Conservation (phyloP, 92 coral and sea anemone species). For the Porites cylindrica region DNA sequence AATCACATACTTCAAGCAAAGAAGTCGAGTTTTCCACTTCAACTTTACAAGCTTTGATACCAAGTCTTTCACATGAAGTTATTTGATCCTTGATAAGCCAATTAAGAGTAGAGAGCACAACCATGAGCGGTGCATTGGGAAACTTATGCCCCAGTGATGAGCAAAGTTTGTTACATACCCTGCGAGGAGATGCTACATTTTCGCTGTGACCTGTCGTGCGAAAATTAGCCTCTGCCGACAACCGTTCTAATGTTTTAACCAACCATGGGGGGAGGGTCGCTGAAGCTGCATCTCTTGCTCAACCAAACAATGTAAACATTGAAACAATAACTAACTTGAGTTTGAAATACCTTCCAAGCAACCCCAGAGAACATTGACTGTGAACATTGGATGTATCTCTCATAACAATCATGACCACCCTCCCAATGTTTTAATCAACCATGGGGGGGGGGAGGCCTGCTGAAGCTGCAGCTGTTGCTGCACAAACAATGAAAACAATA, state of each 20-base stretch:
- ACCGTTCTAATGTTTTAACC: not conserved
- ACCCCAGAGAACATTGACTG: no score
- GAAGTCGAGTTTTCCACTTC: not conserved
- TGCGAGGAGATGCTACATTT: no score
- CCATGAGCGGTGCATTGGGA: not conserved
- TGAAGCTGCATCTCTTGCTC: not conserved
- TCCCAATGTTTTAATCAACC: constrained; percentile 47
- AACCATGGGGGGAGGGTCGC: not conserved
- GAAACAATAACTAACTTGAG: constrained; percentile 5
- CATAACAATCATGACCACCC: not conserved
- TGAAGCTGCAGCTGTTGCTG: constrained; percentile 4
- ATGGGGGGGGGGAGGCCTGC: constrained; percentile 27
- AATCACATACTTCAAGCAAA: not conserved
- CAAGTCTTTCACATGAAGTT: constrained; percentile 20
- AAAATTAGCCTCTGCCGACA: not conserved
- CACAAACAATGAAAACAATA: no score
- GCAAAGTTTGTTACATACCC: no score
- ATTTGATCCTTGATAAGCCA: constrained; percentile 6
- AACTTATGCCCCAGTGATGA: no score
- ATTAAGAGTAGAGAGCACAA: not conserved
- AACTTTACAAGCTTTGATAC: constrained; percentile 31
- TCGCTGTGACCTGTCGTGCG: no score
- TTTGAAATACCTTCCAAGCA: not conserved
- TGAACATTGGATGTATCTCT: no score
- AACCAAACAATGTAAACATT: constrained; percentile 13